Conservation (phyloP, 2,888 invertebrate genomes). For the Hydropsyche betteni region DNA sequence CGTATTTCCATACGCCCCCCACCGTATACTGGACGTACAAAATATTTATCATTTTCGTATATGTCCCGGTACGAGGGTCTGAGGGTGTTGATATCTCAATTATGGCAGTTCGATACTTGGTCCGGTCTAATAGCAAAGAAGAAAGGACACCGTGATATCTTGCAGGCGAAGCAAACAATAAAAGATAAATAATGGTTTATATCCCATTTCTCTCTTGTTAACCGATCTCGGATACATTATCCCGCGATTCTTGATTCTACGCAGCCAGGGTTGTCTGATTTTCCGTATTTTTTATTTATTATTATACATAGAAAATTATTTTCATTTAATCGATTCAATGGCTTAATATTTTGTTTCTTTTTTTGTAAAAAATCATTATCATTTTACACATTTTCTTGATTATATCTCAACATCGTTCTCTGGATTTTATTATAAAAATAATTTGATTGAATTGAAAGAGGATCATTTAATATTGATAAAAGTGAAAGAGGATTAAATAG, state of each 20-base stretch:
- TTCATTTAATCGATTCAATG: background rate
- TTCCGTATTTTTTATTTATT: background rate
- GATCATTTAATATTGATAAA: too few species aligned
- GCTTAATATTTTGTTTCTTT: background rate
- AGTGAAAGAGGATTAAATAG: too few species aligned
- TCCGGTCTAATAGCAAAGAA: constrained; percentile 10
- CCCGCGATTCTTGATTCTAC: constrained; percentile 32
- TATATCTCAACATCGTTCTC: too few species aligned
- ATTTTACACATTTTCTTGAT: too few species aligned
- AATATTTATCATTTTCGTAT: background rate
- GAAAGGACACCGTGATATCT: constrained; percentile 7
- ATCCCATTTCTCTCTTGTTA: constrained; percentile 48
- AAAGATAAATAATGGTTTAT: constrained; percentile 46
- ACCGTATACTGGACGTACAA: too few species aligned
- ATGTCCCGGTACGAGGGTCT: background rate
- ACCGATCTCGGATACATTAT: constrained; percentile 45
- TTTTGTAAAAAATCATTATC: background rate
- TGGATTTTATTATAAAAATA: too few species aligned
- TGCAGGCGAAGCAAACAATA: constrained; percentile 41
- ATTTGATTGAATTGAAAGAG: too few species aligned
- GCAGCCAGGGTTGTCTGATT: constrained; percentile 37
- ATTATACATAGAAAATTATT: background rate
- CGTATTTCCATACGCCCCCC: too few species aligned
- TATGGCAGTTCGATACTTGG: constrained; percentile 13
- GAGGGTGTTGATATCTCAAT: constrained; percentile 12